These are phyloP conservation scores for Anolis carolinensis DNA, from an alignment of 2,113 vertebrate species.

Conservation along the genomic window DNA sequence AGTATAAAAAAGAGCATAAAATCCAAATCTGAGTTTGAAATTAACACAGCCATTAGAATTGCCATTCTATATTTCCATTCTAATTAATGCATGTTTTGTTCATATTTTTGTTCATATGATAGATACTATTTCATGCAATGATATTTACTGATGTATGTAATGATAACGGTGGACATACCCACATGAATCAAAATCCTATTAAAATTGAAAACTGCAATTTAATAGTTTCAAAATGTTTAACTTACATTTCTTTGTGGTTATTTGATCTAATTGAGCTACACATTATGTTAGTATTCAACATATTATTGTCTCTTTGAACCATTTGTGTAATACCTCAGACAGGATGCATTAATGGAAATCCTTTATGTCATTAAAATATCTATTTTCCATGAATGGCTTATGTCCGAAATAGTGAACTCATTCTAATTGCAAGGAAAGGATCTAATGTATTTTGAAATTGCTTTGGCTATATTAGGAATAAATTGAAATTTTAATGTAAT, in stretches of 20 bases:
- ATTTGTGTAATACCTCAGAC: conserved; percentile 9
- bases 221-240: background rate
- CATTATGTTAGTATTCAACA: background rate
- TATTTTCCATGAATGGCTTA: background rate
- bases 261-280: background rate
- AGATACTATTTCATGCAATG: conserved; percentile 19
- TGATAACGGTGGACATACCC: conserved; percentile 33
- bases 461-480: conserved; percentile 36
- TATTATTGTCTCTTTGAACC: background rate
- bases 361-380: background rate
- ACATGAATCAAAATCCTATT: conserved; percentile 7
- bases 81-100: conserved; percentile 18
- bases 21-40: conserved; percentile 13
- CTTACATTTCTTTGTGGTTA: background rate
- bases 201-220: background rate
- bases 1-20: background rate
- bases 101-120: background rate
- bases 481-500: conserved; percentile 27
- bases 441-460: conserved; percentile 38
- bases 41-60: background rate
- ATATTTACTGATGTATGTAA: conserved; percentile 20
- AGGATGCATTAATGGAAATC: background rate
- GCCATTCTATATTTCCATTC: conserved; percentile 18
- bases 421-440: conserved; percentile 19
- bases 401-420: background rate